These are phyloP conservation scores for Sympetrum striolatum DNA, from an alignment of 2,888 invertebrate genomes.

Conservation along the genomic window DNA sequence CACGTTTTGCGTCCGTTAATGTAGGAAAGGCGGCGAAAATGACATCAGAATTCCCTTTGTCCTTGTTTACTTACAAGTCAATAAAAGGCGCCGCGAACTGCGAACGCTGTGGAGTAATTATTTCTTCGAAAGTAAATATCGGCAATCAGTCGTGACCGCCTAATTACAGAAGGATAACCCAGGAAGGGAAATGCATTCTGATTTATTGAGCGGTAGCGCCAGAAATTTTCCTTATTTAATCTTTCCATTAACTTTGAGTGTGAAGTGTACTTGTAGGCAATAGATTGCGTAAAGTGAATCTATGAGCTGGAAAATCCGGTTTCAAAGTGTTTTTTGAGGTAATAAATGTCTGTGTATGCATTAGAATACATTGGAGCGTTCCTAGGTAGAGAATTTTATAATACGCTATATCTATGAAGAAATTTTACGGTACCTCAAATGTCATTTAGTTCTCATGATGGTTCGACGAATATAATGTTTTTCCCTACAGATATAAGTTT, in stretches of 20 bases:
- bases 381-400: too few species aligned
- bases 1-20: not conserved
- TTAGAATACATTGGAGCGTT: not conserved
- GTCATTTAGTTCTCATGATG: too few species aligned
- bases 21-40: not conserved
- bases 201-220: not conserved
- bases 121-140: not conserved
- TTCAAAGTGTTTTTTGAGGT: not conserved
- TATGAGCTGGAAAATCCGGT: not conserved
- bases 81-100: not conserved
- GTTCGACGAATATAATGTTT: too few species aligned
- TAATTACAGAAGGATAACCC: not conserved
- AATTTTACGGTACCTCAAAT: too few species aligned
- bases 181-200: not conserved
- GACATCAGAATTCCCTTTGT: not conserved
- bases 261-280: not conserved
- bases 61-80: not conserved
- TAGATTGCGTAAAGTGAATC: not conserved
- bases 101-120: not conserved
- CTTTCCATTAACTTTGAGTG: not conserved
- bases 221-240: not conserved
- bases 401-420: too few species aligned
- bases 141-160: not conserved
- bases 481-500: too few species aligned
- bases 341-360: not conserved